Evolutionary conservation across 2,797 vertebrate genomes (phyloP).

Genomic region (Clarias platycephalus): DNA sequence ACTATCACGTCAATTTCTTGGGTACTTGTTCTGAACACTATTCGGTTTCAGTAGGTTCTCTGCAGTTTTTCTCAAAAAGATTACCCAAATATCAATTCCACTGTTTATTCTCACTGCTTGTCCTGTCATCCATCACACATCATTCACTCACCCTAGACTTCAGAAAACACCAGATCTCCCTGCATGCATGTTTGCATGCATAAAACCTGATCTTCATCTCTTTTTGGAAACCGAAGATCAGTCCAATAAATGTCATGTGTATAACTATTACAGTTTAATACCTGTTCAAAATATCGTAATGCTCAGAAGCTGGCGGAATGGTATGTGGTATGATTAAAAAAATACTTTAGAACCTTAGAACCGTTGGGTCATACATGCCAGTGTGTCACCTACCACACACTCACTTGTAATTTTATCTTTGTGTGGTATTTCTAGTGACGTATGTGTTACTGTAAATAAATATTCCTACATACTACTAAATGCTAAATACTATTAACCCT

Average conservation of each 20-base stretch:
- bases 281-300: slow-evolving; percentile 25
- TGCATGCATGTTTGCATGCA: background rate
- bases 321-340: background rate
- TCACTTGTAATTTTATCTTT: background rate
- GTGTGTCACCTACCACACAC: background rate
- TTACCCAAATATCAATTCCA: slow-evolving; percentile 7
- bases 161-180: background rate
- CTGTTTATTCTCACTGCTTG: too few species aligned
- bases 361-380: background rate
- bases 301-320: slow-evolving; percentile 10
- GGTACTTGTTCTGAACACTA: too few species aligned
- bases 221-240: slow-evolving; percentile 21
- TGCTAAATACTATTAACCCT: background rate
- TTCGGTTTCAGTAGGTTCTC: background rate
- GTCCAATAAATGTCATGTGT: slow-evolving; percentile 43
- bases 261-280: slow-evolving; percentile 27
- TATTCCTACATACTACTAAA: slow-evolving; percentile 1
- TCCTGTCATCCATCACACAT: background rate
- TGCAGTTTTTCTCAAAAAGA: background rate
- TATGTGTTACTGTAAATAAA: background rate
- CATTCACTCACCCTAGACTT: background rate
- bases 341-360: background rate
- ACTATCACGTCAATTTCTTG: background rate
- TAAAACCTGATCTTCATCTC: slow-evolving; percentile 19
- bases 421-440: background rate